phyloP scores from a whole-genome alignment of 2,888 invertebrate species.

The Acleris sparsana region DNA sequence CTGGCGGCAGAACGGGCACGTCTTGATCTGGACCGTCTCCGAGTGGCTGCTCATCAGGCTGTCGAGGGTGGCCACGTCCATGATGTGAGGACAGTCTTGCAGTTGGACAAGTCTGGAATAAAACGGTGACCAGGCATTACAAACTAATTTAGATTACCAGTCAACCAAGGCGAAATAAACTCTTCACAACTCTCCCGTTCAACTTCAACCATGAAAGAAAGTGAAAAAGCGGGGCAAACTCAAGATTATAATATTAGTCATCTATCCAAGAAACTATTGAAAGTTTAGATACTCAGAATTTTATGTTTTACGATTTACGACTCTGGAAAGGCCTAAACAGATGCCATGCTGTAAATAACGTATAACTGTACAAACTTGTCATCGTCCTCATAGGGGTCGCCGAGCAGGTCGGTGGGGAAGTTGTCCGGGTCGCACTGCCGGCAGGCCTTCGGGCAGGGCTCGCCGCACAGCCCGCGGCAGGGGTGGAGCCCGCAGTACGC shows the following conservation, averaged over 20 bases:
- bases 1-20: slow-evolving; percentile 85
- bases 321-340: neutral
- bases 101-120: slow-evolving; percentile 76
- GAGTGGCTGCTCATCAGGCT: slow-evolving; percentile 61
- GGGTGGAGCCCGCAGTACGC: slow-evolving; percentile 81
- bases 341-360: neutral
- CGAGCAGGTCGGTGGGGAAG: slow-evolving; percentile 70
- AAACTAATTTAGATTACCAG: neutral
- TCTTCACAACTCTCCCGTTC: too few species aligned
- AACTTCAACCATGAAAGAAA: too few species aligned
- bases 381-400: slow-evolving; percentile 70
- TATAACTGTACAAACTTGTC: slow-evolving; percentile 63
- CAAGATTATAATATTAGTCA: too few species aligned
- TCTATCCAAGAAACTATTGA: too few species aligned
- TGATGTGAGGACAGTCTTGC: slow-evolving; percentile 78
- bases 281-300: too few species aligned
- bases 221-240: too few species aligned
- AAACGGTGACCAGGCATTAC: neutral
- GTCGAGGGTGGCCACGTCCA: slow-evolving; percentile 76
- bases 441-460: slow-evolving; percentile 86
- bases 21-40: slow-evolving; percentile 58
- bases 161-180: too few species aligned
- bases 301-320: too few species aligned
- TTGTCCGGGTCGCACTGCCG: slow-evolving; percentile 78
- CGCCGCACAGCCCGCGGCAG: slow-evolving; percentile 90